phyloP scores from a whole-genome alignment of 2,113 vertebrate species.

The Meriones unguiculatus region DNA sequence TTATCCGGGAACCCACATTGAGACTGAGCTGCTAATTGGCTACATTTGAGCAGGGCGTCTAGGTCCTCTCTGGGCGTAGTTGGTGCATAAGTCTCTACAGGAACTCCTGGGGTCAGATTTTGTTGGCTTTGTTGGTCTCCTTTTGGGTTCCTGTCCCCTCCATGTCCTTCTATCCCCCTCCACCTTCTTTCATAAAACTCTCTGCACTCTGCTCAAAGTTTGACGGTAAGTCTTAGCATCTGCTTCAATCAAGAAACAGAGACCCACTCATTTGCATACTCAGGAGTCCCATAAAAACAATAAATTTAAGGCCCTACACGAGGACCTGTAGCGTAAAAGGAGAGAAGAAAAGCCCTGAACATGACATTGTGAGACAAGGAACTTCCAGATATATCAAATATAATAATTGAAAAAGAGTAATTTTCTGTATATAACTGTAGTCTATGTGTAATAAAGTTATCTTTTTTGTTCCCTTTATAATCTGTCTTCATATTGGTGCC shows the following conservation, averaged over 20 bases:
- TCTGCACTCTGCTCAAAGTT: too few species aligned
- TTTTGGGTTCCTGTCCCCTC: too few species aligned
- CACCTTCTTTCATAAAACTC: too few species aligned
- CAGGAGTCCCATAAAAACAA: background rate
- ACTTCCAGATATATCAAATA: background rate
- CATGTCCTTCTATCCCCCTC: too few species aligned
- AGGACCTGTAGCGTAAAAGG: background rate
- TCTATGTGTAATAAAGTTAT: background rate
- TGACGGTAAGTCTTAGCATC: too few species aligned
- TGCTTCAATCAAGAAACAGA: background rate
- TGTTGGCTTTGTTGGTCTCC: too few species aligned
- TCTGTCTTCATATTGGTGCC: background rate
- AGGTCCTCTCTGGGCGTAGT: too few species aligned
- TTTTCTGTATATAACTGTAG: background rate
- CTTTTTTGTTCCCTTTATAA: background rate
- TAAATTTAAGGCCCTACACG: background rate
- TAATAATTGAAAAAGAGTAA: background rate
- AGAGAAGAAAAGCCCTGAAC: background rate
- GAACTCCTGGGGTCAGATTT: too few species aligned
- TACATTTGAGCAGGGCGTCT: too few species aligned
- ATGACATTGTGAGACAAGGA: background rate
- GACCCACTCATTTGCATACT: background rate
- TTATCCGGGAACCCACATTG: too few species aligned
- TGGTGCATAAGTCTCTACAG: too few species aligned
- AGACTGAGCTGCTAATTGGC: too few species aligned